A percentile compares a stretch with the other conserved stretches of the same genome.
These are phyloP conservation scores for Plumapathes pennacea DNA, from an alignment of 92 coral and sea anemone genomes.

Conservation along the genomic window DNA sequence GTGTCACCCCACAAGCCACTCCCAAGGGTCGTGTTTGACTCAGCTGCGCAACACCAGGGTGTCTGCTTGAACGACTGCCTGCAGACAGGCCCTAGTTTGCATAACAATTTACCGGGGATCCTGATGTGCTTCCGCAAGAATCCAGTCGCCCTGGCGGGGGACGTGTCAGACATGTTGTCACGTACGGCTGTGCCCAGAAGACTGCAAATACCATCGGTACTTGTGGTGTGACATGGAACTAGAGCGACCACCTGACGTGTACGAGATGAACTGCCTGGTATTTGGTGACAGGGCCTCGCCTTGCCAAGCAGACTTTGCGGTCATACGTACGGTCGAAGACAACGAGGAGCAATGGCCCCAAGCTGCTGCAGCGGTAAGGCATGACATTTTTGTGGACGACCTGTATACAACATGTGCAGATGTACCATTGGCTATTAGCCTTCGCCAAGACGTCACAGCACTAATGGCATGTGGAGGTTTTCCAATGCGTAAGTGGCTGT, in stretches of 20 bases:
- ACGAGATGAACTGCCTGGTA: conserved; percentile 43
- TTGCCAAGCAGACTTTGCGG: no score
- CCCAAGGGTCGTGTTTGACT: conserved; percentile 42
- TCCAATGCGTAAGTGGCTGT: no score
- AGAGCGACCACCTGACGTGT: conserved; percentile 12
- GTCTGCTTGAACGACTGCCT: conserved; percentile 30
- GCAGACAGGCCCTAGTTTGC: conserved; percentile 25
- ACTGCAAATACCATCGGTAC: conserved; percentile 29
- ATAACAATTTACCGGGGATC: conserved; percentile 11
- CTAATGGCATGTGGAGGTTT: no score
- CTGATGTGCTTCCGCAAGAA: conserved; percentile 22
- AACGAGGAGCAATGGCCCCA: no score
- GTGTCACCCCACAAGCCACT: conserved; percentile 12
- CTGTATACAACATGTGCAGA: no score
- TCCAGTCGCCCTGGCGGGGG: conserved; percentile 28
- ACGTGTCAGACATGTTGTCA: conserved; percentile 51
- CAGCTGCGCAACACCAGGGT: conserved; percentile 11
- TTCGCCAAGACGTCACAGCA: no score
- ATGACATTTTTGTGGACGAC: no score
- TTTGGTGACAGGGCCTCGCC: no score
- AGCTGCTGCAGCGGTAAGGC: no score
- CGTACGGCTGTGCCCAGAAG: conserved; percentile 16
- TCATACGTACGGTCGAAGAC: no score
- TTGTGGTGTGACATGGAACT: conserved; percentile 41
- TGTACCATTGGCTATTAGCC: no score